phyloP scores from a whole-genome alignment of 2,888 invertebrate genomes.

The Sepioteuthis lessoniana region DNA sequence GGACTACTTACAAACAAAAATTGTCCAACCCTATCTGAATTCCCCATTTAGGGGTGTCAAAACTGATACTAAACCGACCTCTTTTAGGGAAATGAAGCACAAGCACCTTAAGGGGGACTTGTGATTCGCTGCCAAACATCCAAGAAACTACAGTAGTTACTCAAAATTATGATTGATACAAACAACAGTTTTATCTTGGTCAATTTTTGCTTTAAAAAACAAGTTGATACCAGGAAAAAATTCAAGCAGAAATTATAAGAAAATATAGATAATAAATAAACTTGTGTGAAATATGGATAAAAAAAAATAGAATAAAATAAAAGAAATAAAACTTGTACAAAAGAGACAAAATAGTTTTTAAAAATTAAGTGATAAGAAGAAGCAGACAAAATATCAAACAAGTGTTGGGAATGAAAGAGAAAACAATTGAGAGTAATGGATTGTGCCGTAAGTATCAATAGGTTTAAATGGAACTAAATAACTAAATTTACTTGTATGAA shows the following conservation, averaged over 20 bases:
- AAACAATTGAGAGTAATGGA: not conserved
- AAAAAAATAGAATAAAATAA: too few species aligned
- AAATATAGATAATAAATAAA: not conserved
- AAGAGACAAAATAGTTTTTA: too few species aligned
- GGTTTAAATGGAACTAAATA: not conserved
- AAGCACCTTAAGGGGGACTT: too few species aligned
- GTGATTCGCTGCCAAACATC: too few species aligned
- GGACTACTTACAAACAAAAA: too few species aligned
- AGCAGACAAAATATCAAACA: not conserved
- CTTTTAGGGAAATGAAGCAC: too few species aligned
- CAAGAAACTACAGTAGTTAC: too few species aligned
- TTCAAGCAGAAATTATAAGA: not conserved
- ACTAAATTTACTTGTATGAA: not conserved
- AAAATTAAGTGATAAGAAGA: not conserved
- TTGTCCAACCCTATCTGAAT: too few species aligned
- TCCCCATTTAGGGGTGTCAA: too few species aligned
- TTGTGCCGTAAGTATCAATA: not conserved
- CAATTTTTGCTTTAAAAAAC: not conserved
- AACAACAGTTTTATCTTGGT: not conserved
- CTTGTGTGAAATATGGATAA: too few species aligned
- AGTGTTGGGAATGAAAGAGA: not conserved
- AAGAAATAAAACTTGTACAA: too few species aligned
- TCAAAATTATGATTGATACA: not conserved
- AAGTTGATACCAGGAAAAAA: not conserved
- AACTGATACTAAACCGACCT: too few species aligned